phyloP scores from a whole-genome alignment of 2,797 vertebrate genomes.

The Anniella stebbinsi region DNA sequence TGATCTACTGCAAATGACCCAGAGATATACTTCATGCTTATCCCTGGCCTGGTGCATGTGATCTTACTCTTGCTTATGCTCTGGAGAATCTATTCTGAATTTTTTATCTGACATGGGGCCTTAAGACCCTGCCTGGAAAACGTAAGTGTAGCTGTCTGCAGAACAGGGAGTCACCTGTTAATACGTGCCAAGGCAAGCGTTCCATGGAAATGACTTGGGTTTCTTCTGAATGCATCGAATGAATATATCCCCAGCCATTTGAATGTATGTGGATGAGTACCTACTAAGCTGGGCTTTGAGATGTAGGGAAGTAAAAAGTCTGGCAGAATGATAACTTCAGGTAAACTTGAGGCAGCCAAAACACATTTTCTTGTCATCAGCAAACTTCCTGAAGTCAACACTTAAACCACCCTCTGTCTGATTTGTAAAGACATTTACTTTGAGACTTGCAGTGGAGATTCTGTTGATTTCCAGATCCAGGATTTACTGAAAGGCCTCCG shows the following conservation, averaged over 20 bases:
- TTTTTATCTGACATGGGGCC: neutral
- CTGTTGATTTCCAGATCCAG: neutral
- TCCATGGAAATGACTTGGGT: neutral
- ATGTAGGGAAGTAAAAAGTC: neutral
- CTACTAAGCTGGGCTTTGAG: neutral
- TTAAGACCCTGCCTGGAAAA: neutral
- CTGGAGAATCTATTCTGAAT: neutral
- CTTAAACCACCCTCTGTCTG: neutral
- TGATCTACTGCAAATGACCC: too few species aligned
- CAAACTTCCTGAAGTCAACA: neutral
- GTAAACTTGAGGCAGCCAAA: too few species aligned
- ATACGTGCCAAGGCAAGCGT: neutral
- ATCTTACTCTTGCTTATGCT: neutral
- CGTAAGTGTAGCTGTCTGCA: neutral
- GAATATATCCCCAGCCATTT: neutral
- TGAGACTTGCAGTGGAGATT: neutral
- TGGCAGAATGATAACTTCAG: neutral
- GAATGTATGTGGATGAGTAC: neutral
- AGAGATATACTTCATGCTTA: too few species aligned
- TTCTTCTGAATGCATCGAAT: neutral
- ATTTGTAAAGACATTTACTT: neutral
- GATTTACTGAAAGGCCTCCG: neutral
- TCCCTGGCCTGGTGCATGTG: neutral
- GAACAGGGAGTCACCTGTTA: neutral
- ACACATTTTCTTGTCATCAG: neutral